A percentile compares a stretch with the other conserved stretches of the same genome.
Conservation (phyloP, 2,113 vertebrate genomes). For the Nettapus auritus region DNA sequence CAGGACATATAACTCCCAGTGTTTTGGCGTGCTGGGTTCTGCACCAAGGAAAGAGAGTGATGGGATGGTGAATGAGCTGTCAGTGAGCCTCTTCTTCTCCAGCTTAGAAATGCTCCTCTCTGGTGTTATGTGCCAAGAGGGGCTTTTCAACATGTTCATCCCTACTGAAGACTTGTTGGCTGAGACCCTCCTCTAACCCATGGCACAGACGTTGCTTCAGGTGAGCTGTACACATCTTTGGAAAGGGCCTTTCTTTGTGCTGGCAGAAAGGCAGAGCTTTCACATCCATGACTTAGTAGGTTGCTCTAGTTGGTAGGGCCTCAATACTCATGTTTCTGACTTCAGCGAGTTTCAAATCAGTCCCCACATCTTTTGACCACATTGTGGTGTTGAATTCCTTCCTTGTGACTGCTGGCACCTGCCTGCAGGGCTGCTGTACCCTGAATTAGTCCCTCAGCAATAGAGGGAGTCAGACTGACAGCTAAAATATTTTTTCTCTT, state of each 20-base stretch:
- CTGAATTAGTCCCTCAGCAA: background rate
- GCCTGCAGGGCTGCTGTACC: background rate
- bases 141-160: background rate
- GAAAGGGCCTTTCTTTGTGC: background rate
- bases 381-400: background rate
- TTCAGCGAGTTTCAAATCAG: background rate
- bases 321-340: background rate
- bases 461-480: background rate
- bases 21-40: background rate
- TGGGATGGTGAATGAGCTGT: background rate
- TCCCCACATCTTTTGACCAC: background rate
- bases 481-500: conserved; percentile 49
- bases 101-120: background rate
- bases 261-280: background rate
- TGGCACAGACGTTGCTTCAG: background rate
- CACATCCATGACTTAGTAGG: background rate
- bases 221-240: fast-evolving
- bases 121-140: background rate
- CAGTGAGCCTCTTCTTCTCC: background rate
- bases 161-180: background rate
- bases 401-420: background rate
- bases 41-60: fast-evolving
- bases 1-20: fast-evolving
- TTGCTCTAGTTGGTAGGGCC: background rate
- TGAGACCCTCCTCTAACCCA: fast-evolving